These are phyloP conservation scores for Drosophila nigrodunni DNA, from an alignment of 1,140 invertebrate genomes.

Conservation along the genomic window DNA sequence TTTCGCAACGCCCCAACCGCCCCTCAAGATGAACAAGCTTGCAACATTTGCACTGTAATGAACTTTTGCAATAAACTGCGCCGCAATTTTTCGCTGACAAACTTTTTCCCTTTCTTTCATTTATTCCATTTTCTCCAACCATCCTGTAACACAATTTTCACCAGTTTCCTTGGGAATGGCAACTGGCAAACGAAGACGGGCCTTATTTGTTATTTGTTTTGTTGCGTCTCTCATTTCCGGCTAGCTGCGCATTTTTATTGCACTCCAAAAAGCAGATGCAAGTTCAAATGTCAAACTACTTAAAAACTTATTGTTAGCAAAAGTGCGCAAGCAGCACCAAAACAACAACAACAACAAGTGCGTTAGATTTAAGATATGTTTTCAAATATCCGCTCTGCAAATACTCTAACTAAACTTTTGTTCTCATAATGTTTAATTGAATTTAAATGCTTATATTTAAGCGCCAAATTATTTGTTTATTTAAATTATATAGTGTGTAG, in stretches of 20 bases:
- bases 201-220: slow-evolving; percentile 72
- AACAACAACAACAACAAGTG: slow-evolving; percentile 4
- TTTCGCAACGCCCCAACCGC: neutral
- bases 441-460: too few relatives aligned
- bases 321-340: slow-evolving; percentile 51
- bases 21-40: slow-evolving; percentile 32
- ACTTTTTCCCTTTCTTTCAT: slow-evolving; percentile 57
- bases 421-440: neutral
- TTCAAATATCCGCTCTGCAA: neutral
- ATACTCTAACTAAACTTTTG: neutral
- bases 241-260: slow-evolving; percentile 81
- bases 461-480: too few relatives aligned
- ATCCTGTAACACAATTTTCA: too few relatives aligned
- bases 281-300: slow-evolving; percentile 83
- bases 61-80: slow-evolving; percentile 82
- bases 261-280: slow-evolving; percentile 74
- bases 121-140: neutral
- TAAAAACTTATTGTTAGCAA: slow-evolving; percentile 82
- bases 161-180: neutral
- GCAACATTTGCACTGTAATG: slow-evolving; percentile 82
- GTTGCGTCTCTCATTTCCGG: slow-evolving; percentile 77
- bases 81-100: slow-evolving; percentile 82
- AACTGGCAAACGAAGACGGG: slow-evolving; percentile 10
- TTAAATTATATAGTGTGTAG: too few relatives aligned
- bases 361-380: neutral